phyloP scores from a whole-genome alignment of 2,888 invertebrate genomes.

The Allacma fusca region DNA sequence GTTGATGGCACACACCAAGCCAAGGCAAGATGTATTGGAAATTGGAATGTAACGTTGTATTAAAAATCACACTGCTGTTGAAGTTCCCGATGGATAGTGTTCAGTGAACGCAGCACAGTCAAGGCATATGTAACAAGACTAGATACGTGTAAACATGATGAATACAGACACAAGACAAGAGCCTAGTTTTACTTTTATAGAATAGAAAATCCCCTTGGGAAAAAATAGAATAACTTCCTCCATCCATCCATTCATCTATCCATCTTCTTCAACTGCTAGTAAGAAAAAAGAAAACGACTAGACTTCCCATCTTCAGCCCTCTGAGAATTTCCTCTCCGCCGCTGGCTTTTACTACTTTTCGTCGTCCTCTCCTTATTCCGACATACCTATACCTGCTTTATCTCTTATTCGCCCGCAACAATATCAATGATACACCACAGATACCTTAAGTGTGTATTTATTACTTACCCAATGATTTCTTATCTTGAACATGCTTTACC shows the following conservation, averaged over 20 bases:
- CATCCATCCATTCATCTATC: slow-evolving; percentile 42
- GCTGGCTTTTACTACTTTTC: slow-evolving; percentile 32
- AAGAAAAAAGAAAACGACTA: slow-evolving; percentile 34
- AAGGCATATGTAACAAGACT: neutral
- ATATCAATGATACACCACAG: neutral
- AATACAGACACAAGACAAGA: slow-evolving; percentile 20
- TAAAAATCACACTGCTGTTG: neutral
- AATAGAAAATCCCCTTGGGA: slow-evolving; percentile 35
- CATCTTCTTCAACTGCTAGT: slow-evolving; percentile 33
- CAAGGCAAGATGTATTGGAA: too few relatives aligned
- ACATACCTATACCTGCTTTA: slow-evolving; percentile 10
- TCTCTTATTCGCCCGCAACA: neutral
- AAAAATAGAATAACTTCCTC: slow-evolving; percentile 39
- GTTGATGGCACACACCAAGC: neutral
- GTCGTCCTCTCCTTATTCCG: neutral
- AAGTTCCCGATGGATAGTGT: neutral
- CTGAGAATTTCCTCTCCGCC: slow-evolving; percentile 38
- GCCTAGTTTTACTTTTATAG: slow-evolving; percentile 19
- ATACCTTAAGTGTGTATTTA: neutral
- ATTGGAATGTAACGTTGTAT: neutral
- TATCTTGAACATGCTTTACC: neutral
- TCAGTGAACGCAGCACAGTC: neutral
- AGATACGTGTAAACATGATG: slow-evolving; percentile 36
- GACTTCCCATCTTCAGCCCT: slow-evolving; percentile 36
- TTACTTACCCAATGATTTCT: neutral